These are phyloP conservation scores for Drosophila arizonae DNA, from an alignment of 1,140 invertebrate species.

Conservation along the genomic window DNA sequence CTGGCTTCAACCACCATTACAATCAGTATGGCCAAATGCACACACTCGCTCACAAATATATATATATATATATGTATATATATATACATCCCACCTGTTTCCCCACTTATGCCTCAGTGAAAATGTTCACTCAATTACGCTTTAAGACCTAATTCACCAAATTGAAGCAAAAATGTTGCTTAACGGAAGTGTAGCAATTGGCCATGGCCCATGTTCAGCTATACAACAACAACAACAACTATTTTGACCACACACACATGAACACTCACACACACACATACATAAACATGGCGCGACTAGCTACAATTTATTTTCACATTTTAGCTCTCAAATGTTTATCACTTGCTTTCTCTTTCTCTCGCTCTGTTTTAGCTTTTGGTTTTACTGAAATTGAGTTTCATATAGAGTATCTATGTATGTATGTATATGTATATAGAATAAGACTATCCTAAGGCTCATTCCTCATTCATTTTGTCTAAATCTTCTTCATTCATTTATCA, in stretches of 20 bases:
- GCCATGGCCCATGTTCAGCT: not conserved
- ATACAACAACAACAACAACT: constrained; percentile 15
- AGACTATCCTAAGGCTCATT: too few species aligned
- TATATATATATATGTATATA: constrained; percentile 7
- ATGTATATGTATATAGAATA: too few species aligned
- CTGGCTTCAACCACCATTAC: not conserved
- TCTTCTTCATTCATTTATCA: too few species aligned
- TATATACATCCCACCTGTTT: not conserved
- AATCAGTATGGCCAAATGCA: constrained; percentile 9
- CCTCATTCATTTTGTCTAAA: too few species aligned
- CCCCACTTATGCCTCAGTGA: constrained; percentile 67
- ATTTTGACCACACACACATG: constrained; percentile 28
- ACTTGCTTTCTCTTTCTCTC: too few species aligned
- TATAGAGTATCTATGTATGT: too few species aligned
- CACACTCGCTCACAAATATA: constrained; percentile 5
- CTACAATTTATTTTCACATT: too few species aligned
- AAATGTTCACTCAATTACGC: constrained; percentile 81
- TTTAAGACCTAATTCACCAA: constrained; percentile 80
- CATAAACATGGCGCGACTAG: not conserved
- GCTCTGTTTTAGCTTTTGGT: too few species aligned
- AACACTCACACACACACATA: not conserved
- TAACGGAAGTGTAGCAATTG: constrained; percentile 64
- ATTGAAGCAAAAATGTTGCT: constrained; percentile 64
- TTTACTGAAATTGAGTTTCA: too few species aligned
- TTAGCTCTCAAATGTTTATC: too few species aligned